These are phyloP conservation scores for Salvelinus fontinalis DNA, from an alignment of 2,113 vertebrate species.

Conservation along the genomic window DNA sequence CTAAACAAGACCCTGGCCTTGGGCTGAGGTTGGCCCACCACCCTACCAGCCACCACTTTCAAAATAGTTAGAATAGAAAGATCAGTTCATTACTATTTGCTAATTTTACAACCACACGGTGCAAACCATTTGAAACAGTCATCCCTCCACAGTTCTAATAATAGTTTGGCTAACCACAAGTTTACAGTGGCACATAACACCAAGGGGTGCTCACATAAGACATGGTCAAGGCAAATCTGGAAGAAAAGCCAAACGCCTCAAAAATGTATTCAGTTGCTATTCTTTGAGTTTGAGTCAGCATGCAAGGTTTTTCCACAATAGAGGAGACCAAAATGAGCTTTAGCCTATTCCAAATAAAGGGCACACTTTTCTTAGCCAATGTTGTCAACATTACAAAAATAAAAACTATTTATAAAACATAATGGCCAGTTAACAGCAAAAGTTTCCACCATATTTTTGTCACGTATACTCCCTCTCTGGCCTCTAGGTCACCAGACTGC, in stretches of 20 bases:
- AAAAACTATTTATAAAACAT: constrained; percentile 22
- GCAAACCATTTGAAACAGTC: constrained; percentile 51
- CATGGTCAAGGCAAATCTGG: constrained; percentile 47
- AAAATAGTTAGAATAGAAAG: constrained; percentile 37
- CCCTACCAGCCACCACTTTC: constrained; percentile 13
- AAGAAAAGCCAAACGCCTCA: constrained; percentile 41
- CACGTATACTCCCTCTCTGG: too few relatives aligned
- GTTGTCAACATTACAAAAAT: constrained; percentile 9
- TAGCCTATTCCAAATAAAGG: not conserved
- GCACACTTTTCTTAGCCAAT: constrained; percentile 11
- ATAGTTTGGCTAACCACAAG: constrained; percentile 53
- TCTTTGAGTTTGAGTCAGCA: constrained; percentile 42
- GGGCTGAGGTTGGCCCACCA: constrained; percentile 24
- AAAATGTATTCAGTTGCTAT: constrained; percentile 43
- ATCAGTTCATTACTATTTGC: constrained; percentile 30
- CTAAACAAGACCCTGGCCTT: constrained; percentile 24
- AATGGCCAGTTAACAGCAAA: not conserved
- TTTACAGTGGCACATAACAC: constrained; percentile 46
- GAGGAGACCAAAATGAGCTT: constrained; percentile 3
- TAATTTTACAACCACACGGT: constrained; percentile 36
- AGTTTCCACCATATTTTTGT: not conserved
- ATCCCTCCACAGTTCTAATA: constrained; percentile 46
- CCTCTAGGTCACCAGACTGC: too few relatives aligned
- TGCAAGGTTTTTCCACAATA: constrained; percentile 35
- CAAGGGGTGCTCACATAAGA: constrained; percentile 57